Evolutionary conservation across 2,797 vertebrate species (phyloP).

Genomic region (Ptychadena robeensis): DNA sequence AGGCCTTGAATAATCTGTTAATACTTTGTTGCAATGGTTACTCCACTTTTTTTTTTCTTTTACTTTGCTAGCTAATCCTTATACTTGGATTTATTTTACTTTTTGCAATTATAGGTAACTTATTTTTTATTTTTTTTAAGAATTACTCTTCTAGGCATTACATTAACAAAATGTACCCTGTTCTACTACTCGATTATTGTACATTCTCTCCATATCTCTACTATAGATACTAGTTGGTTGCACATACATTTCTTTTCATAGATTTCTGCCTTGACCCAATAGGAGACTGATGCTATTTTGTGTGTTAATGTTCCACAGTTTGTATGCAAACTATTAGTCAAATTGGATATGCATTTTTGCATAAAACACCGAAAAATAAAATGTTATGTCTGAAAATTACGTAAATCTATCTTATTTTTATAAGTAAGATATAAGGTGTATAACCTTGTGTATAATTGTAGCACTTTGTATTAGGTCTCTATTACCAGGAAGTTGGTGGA

Average conservation of each 20-base stretch:
- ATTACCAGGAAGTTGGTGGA: too few species aligned
- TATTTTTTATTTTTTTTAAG: not conserved
- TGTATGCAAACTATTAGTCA: conserved; percentile 4
- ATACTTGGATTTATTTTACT: not conserved
- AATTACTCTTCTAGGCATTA: not conserved
- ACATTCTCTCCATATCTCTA: too few species aligned
- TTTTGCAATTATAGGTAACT: not conserved
- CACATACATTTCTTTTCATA: not conserved
- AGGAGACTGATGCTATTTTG: not conserved
- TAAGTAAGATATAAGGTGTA: too few species aligned
- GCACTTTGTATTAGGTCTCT: too few species aligned
- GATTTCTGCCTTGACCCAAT: not conserved
- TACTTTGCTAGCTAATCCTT: not conserved
- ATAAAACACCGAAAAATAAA: conserved; percentile 11
- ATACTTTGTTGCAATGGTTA: not conserved
- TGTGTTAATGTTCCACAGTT: conserved; percentile 10
- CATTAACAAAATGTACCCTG: not conserved
- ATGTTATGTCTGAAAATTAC: not conserved
- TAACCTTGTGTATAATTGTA: too few species aligned
- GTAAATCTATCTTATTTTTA: conserved; percentile 16
- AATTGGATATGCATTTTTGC: conserved; percentile 6
- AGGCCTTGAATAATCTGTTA: too few species aligned
- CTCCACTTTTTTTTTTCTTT: not conserved
- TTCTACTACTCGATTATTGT: not conserved
- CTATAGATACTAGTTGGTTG: not conserved